phyloP scores from a whole-genome alignment of 2,888 invertebrate genomes.

The Notodonta ziczac region DNA sequence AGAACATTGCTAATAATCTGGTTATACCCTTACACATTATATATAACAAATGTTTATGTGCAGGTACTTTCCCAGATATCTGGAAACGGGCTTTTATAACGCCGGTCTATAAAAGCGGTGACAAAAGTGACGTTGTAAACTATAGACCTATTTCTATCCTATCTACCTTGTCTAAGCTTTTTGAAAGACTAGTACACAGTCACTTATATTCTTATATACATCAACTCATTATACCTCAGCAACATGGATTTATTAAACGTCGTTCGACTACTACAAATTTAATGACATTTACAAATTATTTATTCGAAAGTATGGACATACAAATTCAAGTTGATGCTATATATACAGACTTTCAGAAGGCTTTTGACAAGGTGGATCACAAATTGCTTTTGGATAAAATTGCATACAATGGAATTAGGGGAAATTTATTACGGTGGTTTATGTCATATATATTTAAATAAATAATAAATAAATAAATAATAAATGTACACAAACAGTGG shows the following conservation, averaged over 20 bases:
- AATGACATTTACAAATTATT: background rate
- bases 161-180: background rate
- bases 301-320: background rate
- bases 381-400: background rate
- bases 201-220: background rate
- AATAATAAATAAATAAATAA: too few relatives aligned
- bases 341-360: background rate
- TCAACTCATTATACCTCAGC: background rate
- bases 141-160: too few relatives aligned
- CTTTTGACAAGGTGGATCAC: conserved; percentile 4
- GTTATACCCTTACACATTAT: background rate
- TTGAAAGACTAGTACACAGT: background rate
- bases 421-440: background rate
- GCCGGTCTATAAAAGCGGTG: background rate
- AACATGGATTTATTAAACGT: background rate
- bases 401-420: background rate
- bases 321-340: background rate
- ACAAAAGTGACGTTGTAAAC: background rate
- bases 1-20: background rate
- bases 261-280: background rate
- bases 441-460: too few relatives aligned
- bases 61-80: too few relatives aligned
- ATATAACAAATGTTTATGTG: background rate
- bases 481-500: too few relatives aligned
- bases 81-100: background rate